Evolutionary conservation across 2,113 vertebrate species (phyloP), one percentile per base, ranked within the genome.

Genomic region (Carassius auratus): DNA sequence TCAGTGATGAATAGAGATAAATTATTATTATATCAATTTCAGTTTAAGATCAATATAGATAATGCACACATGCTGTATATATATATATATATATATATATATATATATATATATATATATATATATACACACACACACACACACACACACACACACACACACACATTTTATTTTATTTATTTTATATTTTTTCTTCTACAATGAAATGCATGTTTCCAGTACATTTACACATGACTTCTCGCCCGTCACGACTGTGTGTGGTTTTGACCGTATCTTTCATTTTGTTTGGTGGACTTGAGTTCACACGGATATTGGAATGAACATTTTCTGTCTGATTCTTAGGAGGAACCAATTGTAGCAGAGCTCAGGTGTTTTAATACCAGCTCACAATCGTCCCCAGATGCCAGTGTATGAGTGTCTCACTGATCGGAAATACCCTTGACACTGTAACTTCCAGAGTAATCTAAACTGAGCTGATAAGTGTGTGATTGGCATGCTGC

Each of bases 391-490:
- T 83, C 21, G 8, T 36, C 81, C 45, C 36, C 26, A 21, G 75
- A 69, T 57, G 30, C 2, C 10, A 57, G 45, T 78, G 75, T 77
- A 21, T 71, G 61, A 76, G 50, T 73, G 81, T 23, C 15, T 68
- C 15, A 42, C 62, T 81, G 62, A 52, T 81, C 23, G 79, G 79
- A 81, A 81, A 81, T 81, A 81, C 61, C 64, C 79, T 81, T 81
- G 79, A 81, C 79, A 50, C 79, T 69, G 81, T 83, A 83, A 83
- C 81, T 83, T 83, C 68, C 81, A 57, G 81, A 73, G 81, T 83
- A 83, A 83, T 83, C 81, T 83, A 83, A 71, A 36, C 81, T 59
- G 81, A 50, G 30, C 81, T 73, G 87, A 78, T 87, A 59, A 85
- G 85, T 61, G 61, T 30, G 23, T 81, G 76, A 87, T 52, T 74